These are phyloP conservation scores for Tromatobia lineatoria DNA, from an alignment of 2,888 invertebrate genomes.

Conservation along the genomic window DNA sequence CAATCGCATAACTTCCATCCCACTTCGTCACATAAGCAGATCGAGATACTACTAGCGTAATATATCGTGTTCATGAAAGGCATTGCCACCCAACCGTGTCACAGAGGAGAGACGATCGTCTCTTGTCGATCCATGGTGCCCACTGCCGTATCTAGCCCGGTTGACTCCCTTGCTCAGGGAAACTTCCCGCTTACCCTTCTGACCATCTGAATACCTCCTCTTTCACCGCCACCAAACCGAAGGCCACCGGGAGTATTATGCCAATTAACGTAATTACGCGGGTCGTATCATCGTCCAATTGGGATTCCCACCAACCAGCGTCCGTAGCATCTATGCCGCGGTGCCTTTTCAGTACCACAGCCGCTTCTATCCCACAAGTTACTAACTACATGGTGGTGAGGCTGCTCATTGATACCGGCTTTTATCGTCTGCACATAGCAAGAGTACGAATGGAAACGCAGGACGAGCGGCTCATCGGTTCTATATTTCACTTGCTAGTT, in stretches of 20 bases:
- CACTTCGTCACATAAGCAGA: conserved; percentile 68
- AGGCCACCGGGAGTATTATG: conserved; percentile 77
- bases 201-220: conserved; percentile 19
- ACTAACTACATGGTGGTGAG: neutral
- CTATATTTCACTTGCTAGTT: conserved; percentile 17
- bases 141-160: conserved; percentile 13
- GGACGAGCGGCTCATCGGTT: neutral
- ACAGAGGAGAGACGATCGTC: neutral
- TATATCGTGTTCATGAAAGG: conserved; percentile 31
- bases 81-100: neutral
- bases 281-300: conserved; percentile 73
- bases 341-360: conserved; percentile 24
- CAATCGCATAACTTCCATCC: neutral
- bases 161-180: conserved; percentile 47
- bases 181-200: neutral
- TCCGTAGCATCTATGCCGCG: conserved; percentile 42
- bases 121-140: conserved; percentile 35
- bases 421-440: neutral
- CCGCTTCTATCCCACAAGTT: conserved; percentile 12
- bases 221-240: conserved; percentile 70
- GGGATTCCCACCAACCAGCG: conserved; percentile 34
- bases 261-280: conserved; percentile 80
- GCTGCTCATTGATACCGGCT: conserved; percentile 26
- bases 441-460: neutral
- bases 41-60: conserved; percentile 62